Base-by-base conservation (phyloP, 2,888 invertebrate species). In the Quadriops clusia region DNA sequence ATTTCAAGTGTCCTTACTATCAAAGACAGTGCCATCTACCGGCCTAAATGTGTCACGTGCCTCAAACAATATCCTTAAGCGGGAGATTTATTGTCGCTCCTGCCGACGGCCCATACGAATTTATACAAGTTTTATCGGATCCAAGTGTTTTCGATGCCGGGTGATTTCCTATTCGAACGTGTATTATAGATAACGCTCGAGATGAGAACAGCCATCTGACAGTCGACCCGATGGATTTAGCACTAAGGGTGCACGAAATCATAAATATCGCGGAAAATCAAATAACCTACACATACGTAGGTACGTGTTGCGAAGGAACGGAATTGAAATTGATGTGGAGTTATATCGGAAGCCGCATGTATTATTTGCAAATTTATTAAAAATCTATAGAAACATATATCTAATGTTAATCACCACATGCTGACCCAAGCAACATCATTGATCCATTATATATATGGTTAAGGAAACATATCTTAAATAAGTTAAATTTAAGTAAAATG, bases 181-280 rank as follows among this genome's bases (percentile, higher is more conserved):
- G 45, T 45, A 48, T 47, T 46, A 46, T 45, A 45, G 43, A 43
- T 43, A 42, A 26, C 23, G 33, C 17, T 10, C 15, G 39, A 43
- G 44, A 43, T 42, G 44, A 41, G 42, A 40, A 37, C 36, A 38
- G 43, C 39, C 41, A 41, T 36, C 43, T 46, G 49, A 47, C 49
- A 45, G 42, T 42, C 41, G 45, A 43, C 47, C 47, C 44, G 45
- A 46, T 40, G 46, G 50, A 49, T 49, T 50, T 49, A 44, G 44
- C 45, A 48, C 47, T 44, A 45, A 45, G 44, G 45, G 47, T 42
- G 47, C 42, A 41, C 44, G 47, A 50, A 54, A 53, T 55, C 54
- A 46, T 56, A 56, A 55, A 56, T 55, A 56, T 54, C 51, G 42
- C 42, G 50, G 51, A 52, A 53, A 53, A 55, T 56, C 54, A 51